Evolutionary conservation across 2,113 vertebrate genomes (phyloP).

Genomic region (Atlantisia rogersi): DNA sequence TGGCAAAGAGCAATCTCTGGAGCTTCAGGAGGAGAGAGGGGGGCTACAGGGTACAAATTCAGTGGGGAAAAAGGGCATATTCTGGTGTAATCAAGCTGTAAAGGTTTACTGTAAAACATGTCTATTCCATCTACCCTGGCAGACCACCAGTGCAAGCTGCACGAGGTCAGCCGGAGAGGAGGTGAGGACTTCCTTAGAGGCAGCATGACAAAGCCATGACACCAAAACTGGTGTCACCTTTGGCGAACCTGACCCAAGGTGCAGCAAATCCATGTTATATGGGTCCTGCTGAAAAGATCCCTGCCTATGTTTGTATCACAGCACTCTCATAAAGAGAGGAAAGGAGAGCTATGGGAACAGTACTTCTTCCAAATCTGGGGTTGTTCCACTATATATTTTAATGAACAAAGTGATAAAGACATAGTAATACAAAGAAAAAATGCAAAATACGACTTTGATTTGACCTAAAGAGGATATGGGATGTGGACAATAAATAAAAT

Average conservation of each 20-base stretch:
- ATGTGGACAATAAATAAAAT: constrained; percentile 67
- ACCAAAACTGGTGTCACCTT: not conserved
- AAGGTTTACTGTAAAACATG: not conserved
- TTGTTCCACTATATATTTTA: not conserved
- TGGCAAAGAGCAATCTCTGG: not conserved
- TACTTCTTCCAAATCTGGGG: not conserved
- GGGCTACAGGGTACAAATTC: not conserved
- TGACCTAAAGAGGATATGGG: constrained; percentile 47
- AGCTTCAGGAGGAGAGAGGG: not conserved
- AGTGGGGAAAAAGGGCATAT: not conserved
- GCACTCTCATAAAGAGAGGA: not conserved
- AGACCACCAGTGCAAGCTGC: not conserved
- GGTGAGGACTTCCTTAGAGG: not conserved
- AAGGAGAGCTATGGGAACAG: not conserved
- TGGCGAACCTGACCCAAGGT: not conserved
- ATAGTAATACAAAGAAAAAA: constrained; percentile 17
- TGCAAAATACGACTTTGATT: constrained; percentile 58
- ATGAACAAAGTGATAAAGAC: not conserved
- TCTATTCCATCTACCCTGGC: not conserved
- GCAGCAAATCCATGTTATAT: not conserved
- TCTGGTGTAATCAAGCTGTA: not conserved
- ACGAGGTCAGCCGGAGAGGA: not conserved
- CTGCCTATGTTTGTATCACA: not conserved
- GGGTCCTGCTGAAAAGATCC: not conserved
- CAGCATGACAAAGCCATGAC: not conserved